phyloP scores from a whole-genome alignment of 2,888 invertebrate genomes.

The Synergus umbraculus region DNA sequence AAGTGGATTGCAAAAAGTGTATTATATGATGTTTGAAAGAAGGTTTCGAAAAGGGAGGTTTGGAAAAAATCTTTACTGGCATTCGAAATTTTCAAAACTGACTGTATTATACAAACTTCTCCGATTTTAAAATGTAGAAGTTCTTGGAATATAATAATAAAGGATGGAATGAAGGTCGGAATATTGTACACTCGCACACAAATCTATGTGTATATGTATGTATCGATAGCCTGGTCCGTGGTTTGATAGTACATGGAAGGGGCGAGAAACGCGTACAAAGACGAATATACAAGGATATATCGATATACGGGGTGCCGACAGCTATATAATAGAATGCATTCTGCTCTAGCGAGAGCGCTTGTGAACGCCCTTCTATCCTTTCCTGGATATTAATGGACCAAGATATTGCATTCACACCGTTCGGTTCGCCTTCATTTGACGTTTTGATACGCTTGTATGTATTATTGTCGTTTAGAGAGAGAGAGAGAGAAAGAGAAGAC shows the following conservation, averaged over 20 bases:
- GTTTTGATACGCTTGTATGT: not conserved
- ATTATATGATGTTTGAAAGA: too few relatives aligned
- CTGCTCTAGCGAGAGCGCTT: constrained; percentile 49
- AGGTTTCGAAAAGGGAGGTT: too few relatives aligned
- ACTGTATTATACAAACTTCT: not conserved
- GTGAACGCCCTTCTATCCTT: constrained; percentile 59
- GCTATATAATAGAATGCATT: constrained; percentile 44
- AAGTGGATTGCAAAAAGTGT: too few relatives aligned
- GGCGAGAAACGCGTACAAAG: constrained; percentile 7
- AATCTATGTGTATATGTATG: not conserved
- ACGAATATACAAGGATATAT: constrained; percentile 39
- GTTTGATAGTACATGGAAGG: constrained; percentile 19
- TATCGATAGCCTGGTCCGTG: not conserved
- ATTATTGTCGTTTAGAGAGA: not conserved
- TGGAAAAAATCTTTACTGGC: too few relatives aligned
- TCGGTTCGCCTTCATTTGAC: constrained; percentile 6
- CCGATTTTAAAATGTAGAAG: not conserved
- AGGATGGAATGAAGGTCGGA: not conserved
- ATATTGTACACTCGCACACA: not conserved
- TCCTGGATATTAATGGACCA: constrained; percentile 71
- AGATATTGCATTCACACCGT: constrained; percentile 69
- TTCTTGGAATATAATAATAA: not conserved
- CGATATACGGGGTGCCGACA: constrained; percentile 38
- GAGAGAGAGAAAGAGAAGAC: not conserved
- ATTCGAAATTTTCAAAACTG: not conserved